Conservation (phyloP, 1,140 invertebrate species). For the Achatina immaculata region DNA sequence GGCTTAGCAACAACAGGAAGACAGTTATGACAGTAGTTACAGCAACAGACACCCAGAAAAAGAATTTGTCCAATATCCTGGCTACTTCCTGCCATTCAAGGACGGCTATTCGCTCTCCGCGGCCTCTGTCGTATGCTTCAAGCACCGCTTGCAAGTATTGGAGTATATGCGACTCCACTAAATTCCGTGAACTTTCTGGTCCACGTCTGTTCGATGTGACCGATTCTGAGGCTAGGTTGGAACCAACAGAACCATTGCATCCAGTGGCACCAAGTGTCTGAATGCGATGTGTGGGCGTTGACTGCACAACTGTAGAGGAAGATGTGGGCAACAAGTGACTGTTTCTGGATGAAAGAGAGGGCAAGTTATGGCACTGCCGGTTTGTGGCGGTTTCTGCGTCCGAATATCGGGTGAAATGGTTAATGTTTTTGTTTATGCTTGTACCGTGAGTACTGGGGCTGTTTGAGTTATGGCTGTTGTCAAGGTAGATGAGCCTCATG, state of each 20-base stretch:
- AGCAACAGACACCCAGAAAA: conserved; percentile 56
- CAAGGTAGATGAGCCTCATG: conserved; percentile 46
- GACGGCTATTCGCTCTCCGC: conserved; percentile 50
- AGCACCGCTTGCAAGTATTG: conserved; percentile 57
- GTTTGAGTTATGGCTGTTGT: background rate
- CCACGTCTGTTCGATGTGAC: background rate
- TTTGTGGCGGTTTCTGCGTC: background rate
- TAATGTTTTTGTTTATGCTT: background rate
- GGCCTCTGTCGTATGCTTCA: conserved; percentile 49
- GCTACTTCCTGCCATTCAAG: conserved; percentile 64
- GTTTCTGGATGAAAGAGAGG: background rate
- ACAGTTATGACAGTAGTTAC: conserved; percentile 56
- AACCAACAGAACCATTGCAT: conserved; percentile 5
- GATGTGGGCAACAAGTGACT: background rate
- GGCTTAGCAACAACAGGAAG: conserved; percentile 56
- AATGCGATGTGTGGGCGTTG: background rate
- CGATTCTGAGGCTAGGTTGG: background rate
- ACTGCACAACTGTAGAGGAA: background rate
- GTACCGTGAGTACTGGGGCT: background rate
- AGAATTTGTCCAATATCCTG: conserved; percentile 57
- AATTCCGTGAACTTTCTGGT: background rate
- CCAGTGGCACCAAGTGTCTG: background rate
- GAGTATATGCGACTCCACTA: conserved; percentile 55
- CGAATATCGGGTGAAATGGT: background rate
- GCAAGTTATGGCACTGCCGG: background rate